A percentile compares a stretch with the other conserved stretches of the same genome.
These are phyloP conservation scores for Ganaspis sp. DNA, from an alignment of 1,140 invertebrate genomes.

Conservation along the genomic window DNA sequence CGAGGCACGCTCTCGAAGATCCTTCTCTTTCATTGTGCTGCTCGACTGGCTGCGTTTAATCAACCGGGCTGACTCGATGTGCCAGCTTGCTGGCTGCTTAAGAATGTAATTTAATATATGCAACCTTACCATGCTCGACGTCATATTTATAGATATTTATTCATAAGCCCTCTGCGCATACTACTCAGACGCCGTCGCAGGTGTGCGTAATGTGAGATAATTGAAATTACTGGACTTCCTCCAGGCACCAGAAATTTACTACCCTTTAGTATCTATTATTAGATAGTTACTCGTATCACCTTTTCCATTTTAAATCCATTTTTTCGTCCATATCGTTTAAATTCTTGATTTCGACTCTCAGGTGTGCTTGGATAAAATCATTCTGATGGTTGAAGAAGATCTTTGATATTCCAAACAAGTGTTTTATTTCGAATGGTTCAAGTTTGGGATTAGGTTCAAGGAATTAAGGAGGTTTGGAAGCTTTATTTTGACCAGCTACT, in stretches of 20 bases:
- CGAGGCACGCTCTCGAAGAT: slow-evolving; percentile 12
- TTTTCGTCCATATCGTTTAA: too few relatives aligned
- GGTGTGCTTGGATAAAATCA: too few relatives aligned
- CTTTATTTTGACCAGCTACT: too few relatives aligned
- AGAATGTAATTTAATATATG: slow-evolving; percentile 69
- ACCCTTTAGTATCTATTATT: slow-evolving; percentile 28
- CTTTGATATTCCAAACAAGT: too few relatives aligned
- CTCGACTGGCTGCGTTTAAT: slow-evolving; percentile 59
- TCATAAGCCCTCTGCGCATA: slow-evolving; percentile 56
- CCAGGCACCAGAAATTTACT: slow-evolving; percentile 23
- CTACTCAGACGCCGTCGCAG: slow-evolving; percentile 49
- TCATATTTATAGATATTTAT: slow-evolving; percentile 69
- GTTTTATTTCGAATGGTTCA: too few relatives aligned
- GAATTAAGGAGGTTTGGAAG: too few relatives aligned
- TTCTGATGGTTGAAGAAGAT: too few relatives aligned
- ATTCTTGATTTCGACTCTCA: too few relatives aligned
- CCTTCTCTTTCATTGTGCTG: slow-evolving; percentile 31
- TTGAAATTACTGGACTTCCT: slow-evolving; percentile 54
- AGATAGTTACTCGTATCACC: not conserved
- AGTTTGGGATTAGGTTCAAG: too few relatives aligned
- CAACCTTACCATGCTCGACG: slow-evolving; percentile 61
- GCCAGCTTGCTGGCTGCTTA: slow-evolving; percentile 56
- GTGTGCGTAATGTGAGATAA: slow-evolving; percentile 44
- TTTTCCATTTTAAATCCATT: not conserved
- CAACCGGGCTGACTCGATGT: slow-evolving; percentile 60